phyloP scores from a whole-genome alignment of 2,888 invertebrate species.

The Eucriotettix oculatus region DNA sequence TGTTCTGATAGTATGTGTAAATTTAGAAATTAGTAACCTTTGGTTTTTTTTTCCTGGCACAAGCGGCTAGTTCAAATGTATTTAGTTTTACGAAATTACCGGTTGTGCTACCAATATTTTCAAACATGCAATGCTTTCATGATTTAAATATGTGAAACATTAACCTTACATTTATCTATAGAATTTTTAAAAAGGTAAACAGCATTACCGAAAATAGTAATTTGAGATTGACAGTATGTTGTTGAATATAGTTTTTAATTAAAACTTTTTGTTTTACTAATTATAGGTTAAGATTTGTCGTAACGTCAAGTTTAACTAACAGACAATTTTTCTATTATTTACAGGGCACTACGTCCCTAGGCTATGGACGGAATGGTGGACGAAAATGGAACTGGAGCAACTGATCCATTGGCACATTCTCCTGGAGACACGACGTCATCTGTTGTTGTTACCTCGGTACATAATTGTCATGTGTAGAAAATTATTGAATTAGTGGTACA shows the following conservation, averaged over 20 bases:
- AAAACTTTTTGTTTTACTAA: not conserved
- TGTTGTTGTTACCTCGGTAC: conserved; percentile 39
- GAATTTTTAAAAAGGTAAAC: no score
- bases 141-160: no score
- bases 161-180: no score
- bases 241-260: not conserved
- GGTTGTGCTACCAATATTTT: no score
- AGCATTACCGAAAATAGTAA: no score
- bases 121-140: no score
- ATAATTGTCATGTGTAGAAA: no score
- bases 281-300: no score
- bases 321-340: conserved; percentile 21
- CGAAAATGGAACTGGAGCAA: conserved; percentile 51
- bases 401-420: conserved; percentile 33
- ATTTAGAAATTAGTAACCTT: conserved; percentile 19
- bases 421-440: conserved; percentile 32
- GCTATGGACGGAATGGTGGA: conserved; percentile 61
- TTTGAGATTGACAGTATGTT: not conserved
- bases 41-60: conserved; percentile 3
- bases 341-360: conserved; percentile 44
- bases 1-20: conserved; percentile 21
- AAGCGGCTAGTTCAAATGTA: not conserved
- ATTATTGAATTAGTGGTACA: no score
- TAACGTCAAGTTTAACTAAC: not conserved
- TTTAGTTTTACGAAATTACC: no score